Percentiles rank a stretch among this genome's conserved stretches.
phyloP scores from a whole-genome alignment of 2,888 invertebrate genomes.

The Brachylomia viminalis region DNA sequence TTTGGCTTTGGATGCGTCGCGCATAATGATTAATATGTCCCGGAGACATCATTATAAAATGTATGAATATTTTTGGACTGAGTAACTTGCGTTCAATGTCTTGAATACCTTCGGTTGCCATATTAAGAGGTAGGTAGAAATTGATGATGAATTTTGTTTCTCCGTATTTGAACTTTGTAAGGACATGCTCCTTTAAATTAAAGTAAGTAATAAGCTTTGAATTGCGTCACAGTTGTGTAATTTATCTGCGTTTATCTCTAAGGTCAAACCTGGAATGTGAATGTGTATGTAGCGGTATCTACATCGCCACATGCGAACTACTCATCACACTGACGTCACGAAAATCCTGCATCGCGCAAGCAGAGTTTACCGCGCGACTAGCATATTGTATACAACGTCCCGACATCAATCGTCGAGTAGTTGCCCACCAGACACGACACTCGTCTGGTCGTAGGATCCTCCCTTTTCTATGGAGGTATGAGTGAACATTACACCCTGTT shows the following conservation, averaged over 20 bases:
- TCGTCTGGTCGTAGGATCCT: too few relatives aligned
- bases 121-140: constrained; percentile 2
- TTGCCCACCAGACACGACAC: too few relatives aligned
- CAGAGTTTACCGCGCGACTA: too few relatives aligned
- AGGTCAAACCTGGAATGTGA: neutral
- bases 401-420: too few relatives aligned
- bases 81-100: constrained; percentile 57
- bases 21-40: constrained; percentile 71
- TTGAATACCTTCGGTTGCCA: constrained; percentile 42
- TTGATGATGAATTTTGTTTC: constrained; percentile 27
- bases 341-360: too few relatives aligned
- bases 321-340: too few relatives aligned
- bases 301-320: too few relatives aligned
- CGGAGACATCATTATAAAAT: constrained; percentile 54
- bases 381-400: too few relatives aligned
- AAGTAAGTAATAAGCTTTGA: neutral
- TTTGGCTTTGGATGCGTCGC: constrained; percentile 64
- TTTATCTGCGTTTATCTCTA: neutral
- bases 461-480: too few relatives aligned
- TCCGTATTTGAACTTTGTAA: constrained; percentile 28
- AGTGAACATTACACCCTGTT: too few relatives aligned
- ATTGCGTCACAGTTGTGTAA: neutral
- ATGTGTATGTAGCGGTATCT: too few relatives aligned
- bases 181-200: neutral
- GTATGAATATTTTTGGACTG: constrained; percentile 58